Base-by-base conservation (phyloP, 2,888 invertebrate genomes). In the Brassicogethes aeneus region DNA sequence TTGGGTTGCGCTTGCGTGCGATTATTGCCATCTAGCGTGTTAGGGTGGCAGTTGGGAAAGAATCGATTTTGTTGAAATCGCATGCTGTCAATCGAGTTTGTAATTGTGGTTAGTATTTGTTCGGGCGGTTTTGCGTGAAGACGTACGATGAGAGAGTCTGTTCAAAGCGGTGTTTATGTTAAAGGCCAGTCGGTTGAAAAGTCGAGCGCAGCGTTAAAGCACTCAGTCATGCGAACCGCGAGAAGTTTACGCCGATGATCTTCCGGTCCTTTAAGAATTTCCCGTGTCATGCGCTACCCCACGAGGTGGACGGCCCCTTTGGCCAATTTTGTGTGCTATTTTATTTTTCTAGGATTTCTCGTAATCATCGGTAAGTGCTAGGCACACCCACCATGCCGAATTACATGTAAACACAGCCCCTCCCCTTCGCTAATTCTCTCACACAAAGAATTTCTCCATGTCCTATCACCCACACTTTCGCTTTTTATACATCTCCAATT, bases 381-480 rank as follows among this genome's bases (percentile, higher is more conserved):
- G 66, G 60, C 66, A 66, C 66, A 65, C 66, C 66, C 66, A 65
- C 53, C 60, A 61, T 56, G 60, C 60, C 59, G 59, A 56, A 51
- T 55, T 59, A 59, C 62, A 65, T 66, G 66, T 67, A 66, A 66
- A 67, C 67, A 67, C 55, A 59, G 65, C 66, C 66, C 66, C 66
- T 66, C 66, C 65, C 67, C 66, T 63, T 56, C 54, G 46, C 52
- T 50, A 42, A 42, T 52, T 47, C 38, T 40, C 40, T 49, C 50
- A 54, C 57, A 64, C 64, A 64, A 63, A 64, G 60, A 54, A 47
- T 53, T 23, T 23, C 23, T 7, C 23, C 23, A 23, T 23, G 5
- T 7, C 23, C 23, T n/a, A n/a, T n/a, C n/a, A n/a, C n/a, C n/a
- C n/a, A n/a, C n/a, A n/a, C n/a, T n/a, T n/a, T n/a, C 29, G 23